Conservation (phyloP, 2,888 invertebrate genomes). For the Xanthorhoe spadicearia region DNA sequence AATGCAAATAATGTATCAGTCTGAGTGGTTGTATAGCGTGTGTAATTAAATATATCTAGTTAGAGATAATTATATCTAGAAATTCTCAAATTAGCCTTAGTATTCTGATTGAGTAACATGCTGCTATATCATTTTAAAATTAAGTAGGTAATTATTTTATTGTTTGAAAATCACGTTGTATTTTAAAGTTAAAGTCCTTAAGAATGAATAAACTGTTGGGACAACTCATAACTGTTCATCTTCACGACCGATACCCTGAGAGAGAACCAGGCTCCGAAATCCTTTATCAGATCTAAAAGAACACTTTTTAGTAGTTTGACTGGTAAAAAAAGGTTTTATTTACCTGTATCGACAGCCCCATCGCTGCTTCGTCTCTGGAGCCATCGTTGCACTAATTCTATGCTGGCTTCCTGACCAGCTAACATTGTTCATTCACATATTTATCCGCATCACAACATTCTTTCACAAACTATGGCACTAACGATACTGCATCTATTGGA, state of each 20-base stretch:
- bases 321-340: constrained; percentile 20
- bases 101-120: neutral
- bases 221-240: too few relatives aligned
- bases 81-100: too few relatives aligned
- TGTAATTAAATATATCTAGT: neutral
- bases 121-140: neutral
- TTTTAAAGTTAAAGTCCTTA: too few relatives aligned
- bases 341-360: constrained; percentile 69
- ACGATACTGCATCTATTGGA: constrained; percentile 32
- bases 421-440: constrained; percentile 75
- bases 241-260: too few relatives aligned
- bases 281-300: too few relatives aligned
- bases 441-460: constrained; percentile 49
- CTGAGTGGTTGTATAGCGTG: neutral
- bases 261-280: too few relatives aligned
- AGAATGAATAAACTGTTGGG: too few relatives aligned
- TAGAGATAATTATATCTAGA: too few relatives aligned
- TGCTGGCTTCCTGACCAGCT: constrained; percentile 79
- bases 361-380: constrained; percentile 71
- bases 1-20: neutral
- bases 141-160: too few relatives aligned
- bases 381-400: constrained; percentile 79
- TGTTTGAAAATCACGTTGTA: too few relatives aligned
- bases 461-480: constrained; percentile 37
- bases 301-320: neutral